phyloP scores from a whole-genome alignment of 2,888 invertebrate species.

The Thelaira solivaga region DNA sequence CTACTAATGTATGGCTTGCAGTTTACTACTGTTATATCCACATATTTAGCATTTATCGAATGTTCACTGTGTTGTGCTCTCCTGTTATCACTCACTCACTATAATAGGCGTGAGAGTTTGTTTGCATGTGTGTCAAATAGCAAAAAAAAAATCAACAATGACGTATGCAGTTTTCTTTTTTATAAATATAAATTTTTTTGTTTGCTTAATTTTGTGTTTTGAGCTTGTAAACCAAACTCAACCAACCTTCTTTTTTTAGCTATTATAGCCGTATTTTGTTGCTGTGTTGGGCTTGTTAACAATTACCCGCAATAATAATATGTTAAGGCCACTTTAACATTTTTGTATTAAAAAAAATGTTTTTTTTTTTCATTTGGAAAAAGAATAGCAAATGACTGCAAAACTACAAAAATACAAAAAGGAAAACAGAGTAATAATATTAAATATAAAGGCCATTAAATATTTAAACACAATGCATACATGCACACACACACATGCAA shows the following conservation, averaged over 20 bases:
- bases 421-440: not conserved
- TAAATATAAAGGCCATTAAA: not conserved
- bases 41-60: not conserved
- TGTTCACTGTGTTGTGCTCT: no score
- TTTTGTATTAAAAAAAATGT: conserved; percentile 24
- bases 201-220: no score
- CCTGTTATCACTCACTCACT: not conserved
- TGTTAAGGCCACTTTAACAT: conserved; percentile 47
- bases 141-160: not conserved
- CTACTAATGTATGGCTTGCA: no score
- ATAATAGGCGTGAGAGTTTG: not conserved
- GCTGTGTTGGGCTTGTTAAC: conserved; percentile 1
- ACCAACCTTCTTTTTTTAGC: conserved; percentile 1
- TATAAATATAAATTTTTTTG: not conserved
- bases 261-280: not conserved
- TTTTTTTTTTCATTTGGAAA: not conserved
- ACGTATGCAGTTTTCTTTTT: not conserved
- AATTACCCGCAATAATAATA: conserved; percentile 27
- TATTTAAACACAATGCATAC: no score
- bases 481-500: not conserved
- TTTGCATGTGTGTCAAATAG: not conserved
- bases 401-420: conserved; percentile 1
- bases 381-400: conserved; percentile 1
- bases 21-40: not conserved
- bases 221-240: no score